These are phyloP conservation scores for Eubasilissa regina DNA, from an alignment of 1,140 invertebrate species.

Conservation along the genomic window DNA sequence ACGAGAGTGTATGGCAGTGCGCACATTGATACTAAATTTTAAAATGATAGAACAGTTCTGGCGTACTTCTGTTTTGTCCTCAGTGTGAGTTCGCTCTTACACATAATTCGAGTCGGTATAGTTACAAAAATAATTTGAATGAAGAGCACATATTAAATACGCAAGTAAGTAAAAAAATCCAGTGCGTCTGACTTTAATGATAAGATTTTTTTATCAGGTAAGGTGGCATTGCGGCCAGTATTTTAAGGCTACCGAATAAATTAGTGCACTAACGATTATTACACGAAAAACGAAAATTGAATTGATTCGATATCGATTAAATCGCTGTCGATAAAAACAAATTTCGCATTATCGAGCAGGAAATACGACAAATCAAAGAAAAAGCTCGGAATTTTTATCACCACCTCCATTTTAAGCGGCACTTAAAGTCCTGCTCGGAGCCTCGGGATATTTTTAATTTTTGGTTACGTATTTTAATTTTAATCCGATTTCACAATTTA, in stretches of 20 bases:
- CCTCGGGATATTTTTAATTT: not conserved
- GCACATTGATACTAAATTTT: too few relatives aligned
- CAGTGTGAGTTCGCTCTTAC: too few relatives aligned
- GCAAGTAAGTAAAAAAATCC: constrained; percentile 5
- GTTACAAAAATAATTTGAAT: constrained; percentile 17
- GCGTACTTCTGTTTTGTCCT: too few relatives aligned
- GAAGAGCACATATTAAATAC: not conserved
- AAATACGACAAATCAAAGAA: constrained; percentile 13
- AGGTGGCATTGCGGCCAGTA: not conserved
- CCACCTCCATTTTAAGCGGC: constrained; percentile 2
- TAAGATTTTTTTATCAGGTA: not conserved
- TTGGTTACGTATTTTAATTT: not conserved
- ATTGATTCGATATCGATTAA: constrained; percentile 15
- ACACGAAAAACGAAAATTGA: constrained; percentile 1
- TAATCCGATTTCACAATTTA: not conserved
- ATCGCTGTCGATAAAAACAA: constrained; percentile 7
- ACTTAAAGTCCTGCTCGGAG: not conserved
- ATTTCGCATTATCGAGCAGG: constrained; percentile 4
- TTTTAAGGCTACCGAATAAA: constrained; percentile 28
- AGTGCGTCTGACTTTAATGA: not conserved
- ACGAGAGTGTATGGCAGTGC: too few relatives aligned
- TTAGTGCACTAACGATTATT: constrained; percentile 1
- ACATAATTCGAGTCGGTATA: too few relatives aligned
- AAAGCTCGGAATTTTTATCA: constrained; percentile 10
- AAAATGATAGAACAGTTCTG: too few relatives aligned